These are phyloP conservation scores for Resseliella maxima DNA, from an alignment of 2,888 invertebrate species.

Conservation along the genomic window DNA sequence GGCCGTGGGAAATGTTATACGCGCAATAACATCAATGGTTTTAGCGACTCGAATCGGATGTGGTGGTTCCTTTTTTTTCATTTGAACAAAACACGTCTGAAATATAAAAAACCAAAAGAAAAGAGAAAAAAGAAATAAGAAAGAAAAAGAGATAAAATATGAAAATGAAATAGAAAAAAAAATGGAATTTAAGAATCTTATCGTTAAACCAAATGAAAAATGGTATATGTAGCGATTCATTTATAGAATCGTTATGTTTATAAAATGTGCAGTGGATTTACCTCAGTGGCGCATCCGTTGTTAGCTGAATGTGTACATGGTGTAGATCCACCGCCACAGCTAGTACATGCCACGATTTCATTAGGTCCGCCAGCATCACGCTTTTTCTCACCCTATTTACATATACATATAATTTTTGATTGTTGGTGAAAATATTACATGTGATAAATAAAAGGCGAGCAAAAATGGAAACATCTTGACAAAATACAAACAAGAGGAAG, in stretches of 20 bases:
- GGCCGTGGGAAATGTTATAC: constrained; percentile 93
- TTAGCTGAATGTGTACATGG: constrained; percentile 88
- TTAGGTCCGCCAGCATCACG: constrained; percentile 82
- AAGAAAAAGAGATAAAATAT: neutral
- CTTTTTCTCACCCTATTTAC: constrained; percentile 84
- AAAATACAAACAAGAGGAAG: too few species aligned
- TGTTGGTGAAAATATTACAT: constrained; percentile 1
- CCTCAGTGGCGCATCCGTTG: constrained; percentile 89
- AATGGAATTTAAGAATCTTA: neutral
- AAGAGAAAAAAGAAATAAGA: too few species aligned
- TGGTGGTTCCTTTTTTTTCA: constrained; percentile 90
- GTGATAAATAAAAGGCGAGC: constrained; percentile 29
- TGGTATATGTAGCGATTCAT: too few species aligned
- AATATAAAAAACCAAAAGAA: too few species aligned
- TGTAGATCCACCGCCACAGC: constrained; percentile 79
- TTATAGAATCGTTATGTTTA: neutral
- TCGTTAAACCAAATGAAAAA: too few species aligned
- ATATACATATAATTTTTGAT: neutral
- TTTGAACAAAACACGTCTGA: constrained; percentile 85
- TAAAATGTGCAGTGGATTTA: constrained; percentile 64
- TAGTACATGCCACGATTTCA: constrained; percentile 86
- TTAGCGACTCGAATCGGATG: constrained; percentile 94
- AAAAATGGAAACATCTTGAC: neutral
- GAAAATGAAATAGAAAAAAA: neutral
- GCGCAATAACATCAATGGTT: constrained; percentile 93